Percentiles rank a stretch among this genome's conserved stretches.
Conservation (phyloP, 2,888 invertebrate species). For the Empis stercorea region DNA sequence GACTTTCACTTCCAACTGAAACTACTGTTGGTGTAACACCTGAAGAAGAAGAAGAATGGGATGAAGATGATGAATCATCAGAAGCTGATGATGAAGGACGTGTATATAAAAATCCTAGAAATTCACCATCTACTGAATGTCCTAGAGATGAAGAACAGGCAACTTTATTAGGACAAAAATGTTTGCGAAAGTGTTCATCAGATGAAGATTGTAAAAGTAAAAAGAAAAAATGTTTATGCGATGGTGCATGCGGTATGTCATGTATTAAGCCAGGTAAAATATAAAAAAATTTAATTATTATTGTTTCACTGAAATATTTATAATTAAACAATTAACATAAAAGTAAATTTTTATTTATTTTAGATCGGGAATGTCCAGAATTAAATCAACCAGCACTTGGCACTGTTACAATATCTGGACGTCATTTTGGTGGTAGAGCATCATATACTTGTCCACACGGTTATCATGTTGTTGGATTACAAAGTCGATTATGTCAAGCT, state of each 20-base stretch:
- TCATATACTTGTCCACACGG: constrained; percentile 80
- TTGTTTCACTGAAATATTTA: too few relatives aligned
- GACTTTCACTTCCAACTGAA: background rate
- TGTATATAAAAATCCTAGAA: constrained; percentile 77
- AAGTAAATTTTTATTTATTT: too few relatives aligned
- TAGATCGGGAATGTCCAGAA: constrained; percentile 77
- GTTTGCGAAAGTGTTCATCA: constrained; percentile 81
- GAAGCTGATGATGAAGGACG: constrained; percentile 67
- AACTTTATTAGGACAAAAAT: constrained; percentile 68
- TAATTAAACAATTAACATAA: too few relatives aligned
- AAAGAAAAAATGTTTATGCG: constrained; percentile 93
- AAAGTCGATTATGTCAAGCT: constrained; percentile 79
- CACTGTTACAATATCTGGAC: constrained; percentile 59
- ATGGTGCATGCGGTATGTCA: constrained; percentile 92
- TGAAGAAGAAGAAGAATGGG: constrained; percentile 41
- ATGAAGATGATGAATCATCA: constrained; percentile 39
- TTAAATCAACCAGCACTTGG: constrained; percentile 65
- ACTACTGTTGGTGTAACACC: constrained; percentile 16
- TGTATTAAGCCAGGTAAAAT: constrained; percentile 88
- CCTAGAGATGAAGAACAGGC: constrained; percentile 80
- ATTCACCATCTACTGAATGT: constrained; percentile 74
- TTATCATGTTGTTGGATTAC: constrained; percentile 74
- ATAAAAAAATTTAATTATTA: background rate
- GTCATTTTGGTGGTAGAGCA: constrained; percentile 67
- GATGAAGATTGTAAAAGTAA: constrained; percentile 95